Evolutionary conservation across 2,888 invertebrate species (phyloP).

Genomic region (Halocaridina rubra): DNA sequence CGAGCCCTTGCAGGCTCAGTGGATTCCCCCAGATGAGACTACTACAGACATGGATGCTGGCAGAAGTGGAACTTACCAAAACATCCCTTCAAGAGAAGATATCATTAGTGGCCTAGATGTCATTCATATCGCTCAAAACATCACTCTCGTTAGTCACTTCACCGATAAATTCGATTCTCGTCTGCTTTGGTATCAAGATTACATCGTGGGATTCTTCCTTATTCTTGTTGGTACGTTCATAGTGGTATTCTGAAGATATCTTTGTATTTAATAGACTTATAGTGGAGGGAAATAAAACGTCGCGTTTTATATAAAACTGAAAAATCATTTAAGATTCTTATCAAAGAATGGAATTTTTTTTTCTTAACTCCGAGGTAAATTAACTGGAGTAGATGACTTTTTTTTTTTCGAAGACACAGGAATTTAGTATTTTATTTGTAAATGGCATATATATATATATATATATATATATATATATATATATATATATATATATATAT

Average conservation of each 20-base stretch:
- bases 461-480: background rate
- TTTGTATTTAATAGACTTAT: background rate
- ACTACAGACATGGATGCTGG: background rate
- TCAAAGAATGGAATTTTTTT: background rate
- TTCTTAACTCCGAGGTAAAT: too few relatives aligned
- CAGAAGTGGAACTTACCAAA: background rate
- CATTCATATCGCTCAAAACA: background rate
- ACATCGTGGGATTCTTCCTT: slow-evolving; percentile 56
- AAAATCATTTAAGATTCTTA: background rate
- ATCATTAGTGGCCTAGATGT: background rate
- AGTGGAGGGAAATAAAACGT: background rate
- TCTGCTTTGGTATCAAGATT: slow-evolving; percentile 55
- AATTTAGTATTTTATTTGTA: too few relatives aligned
- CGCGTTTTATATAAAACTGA: background rate
- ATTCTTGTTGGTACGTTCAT: slow-evolving; percentile 53
- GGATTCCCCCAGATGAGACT: background rate
- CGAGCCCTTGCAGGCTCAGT: background rate
- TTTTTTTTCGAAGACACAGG: too few relatives aligned
- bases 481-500: slow-evolving; percentile 9
- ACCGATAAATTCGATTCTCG: slow-evolving; percentile 60
- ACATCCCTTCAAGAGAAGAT: background rate
- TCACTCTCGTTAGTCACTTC: background rate
- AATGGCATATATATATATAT: background rate
- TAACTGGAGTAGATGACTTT: too few relatives aligned
- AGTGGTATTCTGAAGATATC: background rate